Base-by-base conservation (phyloP, 2,888 invertebrate species). In the Xylota segnis region DNA sequence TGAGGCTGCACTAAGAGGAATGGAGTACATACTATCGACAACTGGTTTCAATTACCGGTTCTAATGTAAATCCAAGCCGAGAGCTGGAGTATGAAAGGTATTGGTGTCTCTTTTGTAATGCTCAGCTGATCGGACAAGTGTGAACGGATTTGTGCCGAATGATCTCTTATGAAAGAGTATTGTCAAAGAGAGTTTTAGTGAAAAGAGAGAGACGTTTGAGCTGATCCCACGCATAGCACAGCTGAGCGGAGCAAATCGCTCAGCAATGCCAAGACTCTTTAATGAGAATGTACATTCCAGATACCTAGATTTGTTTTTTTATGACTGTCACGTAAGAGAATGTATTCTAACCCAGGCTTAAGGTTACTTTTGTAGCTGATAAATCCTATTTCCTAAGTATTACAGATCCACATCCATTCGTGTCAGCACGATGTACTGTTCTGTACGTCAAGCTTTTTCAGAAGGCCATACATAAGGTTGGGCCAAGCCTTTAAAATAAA, bases 1-100 rank as follows among this genome's bases (percentile, higher is more conserved):
- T 71, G 65, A 52, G 12, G 40, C 32, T 37, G 70, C 47, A 29
- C 6, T 37, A n/a, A 34, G n/a, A 59, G 27, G n/a, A 23, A 32
- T 32, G 29, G 12, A 58, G 50, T 43, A 23, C 29, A 7, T 66
- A 43, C 29, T 77, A 43, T 61, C 56, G 68, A 43, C 18, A 86
- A 71, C 84, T 81, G 81, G 76, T 81, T 86, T 76, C 59, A 50
- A 71, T 66, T 81, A 66, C 66, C 66, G 66, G 37, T 66, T 78
- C 78, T 56, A 56, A 63, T 71, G 45, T 47, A 37, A 50, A 4
- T 37, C 45, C 18, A 18, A 68, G 54, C 56, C n/a, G 43, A 56
- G 56, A 37, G 16, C 6, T 70, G 7, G 32, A 23, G 40, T 6
- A n/a, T 29, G 47, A 63, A 12, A 7, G 18, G n/a, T 37, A 43